phyloP scores from a whole-genome alignment of 1,140 invertebrate species.

The Muscidifurax raptorellus region DNA sequence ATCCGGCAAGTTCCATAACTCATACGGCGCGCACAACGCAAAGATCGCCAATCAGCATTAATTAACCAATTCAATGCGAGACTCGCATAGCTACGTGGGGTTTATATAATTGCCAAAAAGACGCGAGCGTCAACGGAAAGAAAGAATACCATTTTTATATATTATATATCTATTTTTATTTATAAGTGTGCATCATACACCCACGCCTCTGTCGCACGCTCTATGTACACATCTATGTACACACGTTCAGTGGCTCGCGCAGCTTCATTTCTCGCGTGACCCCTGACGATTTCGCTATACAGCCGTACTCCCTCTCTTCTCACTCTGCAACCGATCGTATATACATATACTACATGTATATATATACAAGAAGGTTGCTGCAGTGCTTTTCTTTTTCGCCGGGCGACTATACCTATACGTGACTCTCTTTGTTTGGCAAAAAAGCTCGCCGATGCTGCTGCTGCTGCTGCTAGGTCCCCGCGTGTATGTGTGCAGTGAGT shows the following conservation, averaged over 20 bases:
- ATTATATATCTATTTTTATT: too few relatives aligned
- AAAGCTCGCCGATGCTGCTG: not conserved
- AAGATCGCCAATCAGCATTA: not conserved
- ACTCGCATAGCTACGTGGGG: too few relatives aligned
- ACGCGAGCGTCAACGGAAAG: too few relatives aligned
- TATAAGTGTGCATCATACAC: too few relatives aligned
- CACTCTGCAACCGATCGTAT: not conserved
- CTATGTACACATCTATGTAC: too few relatives aligned
- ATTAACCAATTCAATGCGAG: not conserved
- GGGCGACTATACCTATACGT: constrained; percentile 1
- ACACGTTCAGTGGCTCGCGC: not conserved
- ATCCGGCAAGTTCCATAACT: not conserved
- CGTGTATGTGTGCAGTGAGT: not conserved
- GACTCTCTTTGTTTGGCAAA: constrained; percentile 12
- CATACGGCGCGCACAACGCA: not conserved
- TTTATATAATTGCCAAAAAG: too few relatives aligned
- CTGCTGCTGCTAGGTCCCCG: not conserved
- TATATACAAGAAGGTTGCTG: not conserved
- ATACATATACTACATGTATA: not conserved
- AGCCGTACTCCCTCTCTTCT: not conserved
- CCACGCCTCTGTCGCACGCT: too few relatives aligned
- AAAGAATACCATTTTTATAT: too few relatives aligned
- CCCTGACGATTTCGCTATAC: constrained; percentile 2
- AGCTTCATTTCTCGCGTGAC: constrained; percentile 37
- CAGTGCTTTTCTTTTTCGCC: constrained; percentile 1